Evolutionary conservation across 2,888 invertebrate genomes (phyloP), one percentile per base, ranked within the genome.

Genomic region (Podotricha telesiphe): DNA sequence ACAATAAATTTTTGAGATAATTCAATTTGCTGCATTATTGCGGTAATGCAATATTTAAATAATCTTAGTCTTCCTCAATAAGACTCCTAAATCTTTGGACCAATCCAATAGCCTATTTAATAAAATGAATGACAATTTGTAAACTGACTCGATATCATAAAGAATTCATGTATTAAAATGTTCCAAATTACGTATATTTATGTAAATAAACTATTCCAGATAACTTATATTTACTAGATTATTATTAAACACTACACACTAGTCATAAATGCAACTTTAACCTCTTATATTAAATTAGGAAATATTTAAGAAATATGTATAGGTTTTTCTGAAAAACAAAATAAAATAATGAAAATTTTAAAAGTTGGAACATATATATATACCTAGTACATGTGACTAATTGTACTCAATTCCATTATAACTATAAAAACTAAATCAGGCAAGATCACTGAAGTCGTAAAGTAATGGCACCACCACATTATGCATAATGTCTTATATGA

Each of bases 391-490:
- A 17, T 8, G 42, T 50, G 65, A 67, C 42, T 66, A 34, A 47
- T 47, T 45, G 22, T n/a, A 59, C 22, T 59, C 40, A 22, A 40
- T 58, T 22, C 42, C 22, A 20, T 50, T 15, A 20, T 19, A 65
- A 17, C 34, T 42, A 28, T 15, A 48, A 37, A 62, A 50, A 37
- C 20, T 20, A 34, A 48, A 48, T 51, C n/a, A 53, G 59, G 59
- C 67, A 51, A 59, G 50, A 59, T 50, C 20, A 20, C 56, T 42
- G 15, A 45, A 15, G 6, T 22, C n/a, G 5, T 40, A 50, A 50
- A 42, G 1, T 22, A 28, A 67, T 61, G 67, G 59, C 59, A 59
- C 55, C 51, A 61, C 15, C 20, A 42, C 50, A 61, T 61, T 37
- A 28, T 59, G 28, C 45, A 56, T 28, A 56, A 56, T 11, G 10